Evolutionary conservation across 2,888 invertebrate species (phyloP).

Genomic region (Watsonalla binaria): DNA sequence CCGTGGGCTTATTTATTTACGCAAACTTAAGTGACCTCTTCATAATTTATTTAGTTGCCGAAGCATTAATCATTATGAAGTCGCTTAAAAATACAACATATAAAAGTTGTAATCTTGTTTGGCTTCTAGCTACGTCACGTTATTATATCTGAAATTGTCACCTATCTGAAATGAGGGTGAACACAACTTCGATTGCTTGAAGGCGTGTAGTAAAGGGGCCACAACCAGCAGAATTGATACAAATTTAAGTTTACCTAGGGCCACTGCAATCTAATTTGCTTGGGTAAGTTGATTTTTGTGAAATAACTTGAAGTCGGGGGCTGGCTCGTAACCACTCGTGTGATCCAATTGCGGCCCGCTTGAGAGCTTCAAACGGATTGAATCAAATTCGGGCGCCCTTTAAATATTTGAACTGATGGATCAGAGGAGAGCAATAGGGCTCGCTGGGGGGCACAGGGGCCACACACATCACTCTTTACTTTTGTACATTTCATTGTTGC

Average conservation of each 20-base stretch:
- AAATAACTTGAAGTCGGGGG: constrained; percentile 49
- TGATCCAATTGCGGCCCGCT: constrained; percentile 68
- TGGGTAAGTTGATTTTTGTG: constrained; percentile 61
- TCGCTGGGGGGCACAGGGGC: neutral
- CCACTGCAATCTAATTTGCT: constrained; percentile 63
- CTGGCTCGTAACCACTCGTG: constrained; percentile 57
- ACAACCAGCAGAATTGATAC: constrained; percentile 19
- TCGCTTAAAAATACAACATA: too few relatives aligned
- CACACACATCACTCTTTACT: constrained; percentile 23
- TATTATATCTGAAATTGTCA: too few relatives aligned
- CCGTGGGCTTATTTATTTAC: too few relatives aligned
- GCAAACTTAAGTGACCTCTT: too few relatives aligned
- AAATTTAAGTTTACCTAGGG: constrained; percentile 58
- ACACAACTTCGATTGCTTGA: constrained; percentile 3
- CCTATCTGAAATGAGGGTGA: too few relatives aligned
- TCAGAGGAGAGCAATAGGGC: constrained; percentile 29
- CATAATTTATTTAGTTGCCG: too few relatives aligned
- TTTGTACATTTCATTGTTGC: constrained; percentile 14
- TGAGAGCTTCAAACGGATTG: constrained; percentile 43
- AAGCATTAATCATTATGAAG: too few relatives aligned
- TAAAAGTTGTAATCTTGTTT: too few relatives aligned
- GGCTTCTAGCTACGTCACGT: too few relatives aligned
- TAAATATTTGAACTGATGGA: constrained; percentile 73
- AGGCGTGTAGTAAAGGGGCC: neutral
- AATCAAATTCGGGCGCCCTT: constrained; percentile 69